phyloP scores from a whole-genome alignment of 1,140 invertebrate species.

The Pseudomyrmex sp. region DNA sequence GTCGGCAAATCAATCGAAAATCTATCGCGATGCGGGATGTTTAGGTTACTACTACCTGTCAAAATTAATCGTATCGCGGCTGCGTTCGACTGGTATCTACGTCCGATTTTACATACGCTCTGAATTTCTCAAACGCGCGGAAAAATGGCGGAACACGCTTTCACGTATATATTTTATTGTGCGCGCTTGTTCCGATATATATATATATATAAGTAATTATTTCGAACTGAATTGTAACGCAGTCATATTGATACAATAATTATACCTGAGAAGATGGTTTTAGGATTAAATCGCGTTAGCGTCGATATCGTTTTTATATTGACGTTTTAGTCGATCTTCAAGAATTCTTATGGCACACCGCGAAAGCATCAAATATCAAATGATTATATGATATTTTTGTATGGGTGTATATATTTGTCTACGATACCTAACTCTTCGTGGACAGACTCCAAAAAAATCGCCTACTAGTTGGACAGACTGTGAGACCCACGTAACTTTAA shows the following conservation, averaged over 20 bases:
- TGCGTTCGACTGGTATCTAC: neutral
- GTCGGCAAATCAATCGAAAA: constrained; percentile 37
- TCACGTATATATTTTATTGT: neutral
- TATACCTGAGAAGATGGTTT: neutral
- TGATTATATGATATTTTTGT: no score
- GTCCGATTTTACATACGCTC: neutral
- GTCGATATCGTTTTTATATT: no score
- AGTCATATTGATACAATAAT: neutral
- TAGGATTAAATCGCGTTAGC: neutral
- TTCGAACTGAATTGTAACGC: neutral
- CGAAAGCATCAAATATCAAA: no score
- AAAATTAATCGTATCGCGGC: constrained; percentile 40
- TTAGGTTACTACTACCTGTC: constrained; percentile 21
- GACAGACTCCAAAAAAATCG: no score
- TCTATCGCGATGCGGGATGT: neutral
- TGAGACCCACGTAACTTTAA: no score
- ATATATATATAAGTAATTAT: no score
- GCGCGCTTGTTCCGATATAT: neutral
- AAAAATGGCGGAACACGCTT: neutral
- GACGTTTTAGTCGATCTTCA: no score
- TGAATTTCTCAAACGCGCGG: neutral
- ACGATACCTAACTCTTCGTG: no score
- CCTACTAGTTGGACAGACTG: no score
- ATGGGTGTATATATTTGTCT: no score
- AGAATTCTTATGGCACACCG: no score